These are phyloP conservation scores for Garrulus glandarius DNA, from an alignment of 2,797 vertebrate species.

Conservation along the genomic window DNA sequence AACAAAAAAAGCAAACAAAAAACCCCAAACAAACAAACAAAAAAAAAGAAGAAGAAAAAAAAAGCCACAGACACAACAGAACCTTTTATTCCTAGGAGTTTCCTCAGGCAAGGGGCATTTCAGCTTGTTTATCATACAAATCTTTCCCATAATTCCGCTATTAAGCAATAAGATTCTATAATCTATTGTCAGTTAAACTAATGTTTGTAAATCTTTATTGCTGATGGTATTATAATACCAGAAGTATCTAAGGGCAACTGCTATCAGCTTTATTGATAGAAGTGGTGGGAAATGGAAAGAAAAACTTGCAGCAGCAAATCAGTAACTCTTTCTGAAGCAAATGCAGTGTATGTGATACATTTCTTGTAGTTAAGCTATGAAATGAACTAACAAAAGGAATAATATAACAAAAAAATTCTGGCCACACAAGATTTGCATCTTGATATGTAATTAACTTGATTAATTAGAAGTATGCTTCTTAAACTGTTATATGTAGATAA, in stretches of 20 bases:
- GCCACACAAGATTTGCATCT: background rate
- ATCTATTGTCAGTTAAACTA: constrained; percentile 8
- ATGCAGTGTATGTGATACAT: background rate
- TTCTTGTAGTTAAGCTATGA: background rate
- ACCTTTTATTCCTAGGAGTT: background rate
- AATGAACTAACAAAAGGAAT: constrained; percentile 2
- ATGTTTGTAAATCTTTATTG: background rate
- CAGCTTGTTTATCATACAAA: background rate
- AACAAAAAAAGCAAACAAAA: too few relatives aligned
- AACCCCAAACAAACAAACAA: too few relatives aligned
- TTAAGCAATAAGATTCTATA: background rate
- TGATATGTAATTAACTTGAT: constrained; percentile 41
- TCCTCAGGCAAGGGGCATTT: background rate
- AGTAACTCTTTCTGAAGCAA: background rate
- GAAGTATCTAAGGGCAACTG: background rate
- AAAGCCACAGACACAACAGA: background rate
- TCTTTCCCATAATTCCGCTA: background rate
- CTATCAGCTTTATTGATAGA: constrained; percentile 31
- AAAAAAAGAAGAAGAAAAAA: background rate
- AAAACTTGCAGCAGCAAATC: background rate
- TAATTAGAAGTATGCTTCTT: constrained; percentile 30
- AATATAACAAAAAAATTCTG: background rate
- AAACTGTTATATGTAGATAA: background rate
- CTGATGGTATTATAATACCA: background rate
- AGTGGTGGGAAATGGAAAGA: background rate